phyloP scores from a whole-genome alignment of 2,113 vertebrate species.

The Bufo bufo region DNA sequence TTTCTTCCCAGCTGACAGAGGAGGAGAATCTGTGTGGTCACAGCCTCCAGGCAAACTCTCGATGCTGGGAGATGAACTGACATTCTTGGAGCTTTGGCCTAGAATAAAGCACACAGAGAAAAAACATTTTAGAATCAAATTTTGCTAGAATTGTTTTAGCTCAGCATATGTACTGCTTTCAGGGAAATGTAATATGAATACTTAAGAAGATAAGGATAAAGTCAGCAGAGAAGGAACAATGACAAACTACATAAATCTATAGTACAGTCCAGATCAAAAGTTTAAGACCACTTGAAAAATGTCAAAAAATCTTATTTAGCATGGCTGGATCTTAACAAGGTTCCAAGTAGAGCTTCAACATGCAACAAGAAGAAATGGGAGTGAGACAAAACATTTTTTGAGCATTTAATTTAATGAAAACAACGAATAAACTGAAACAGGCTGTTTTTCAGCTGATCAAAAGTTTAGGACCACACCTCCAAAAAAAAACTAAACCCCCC shows the following conservation, averaged over 20 bases:
- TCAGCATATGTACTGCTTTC: conserved; percentile 22
- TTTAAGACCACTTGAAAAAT: no score
- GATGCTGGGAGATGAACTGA: conserved; percentile 90
- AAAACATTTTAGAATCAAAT: conserved; percentile 55
- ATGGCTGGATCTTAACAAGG: no score
- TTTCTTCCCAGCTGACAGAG: conserved; percentile 87
- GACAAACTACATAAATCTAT: not conserved
- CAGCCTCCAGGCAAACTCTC: conserved; percentile 87
- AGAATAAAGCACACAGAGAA: conserved; percentile 62
- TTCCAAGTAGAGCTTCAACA: no score
- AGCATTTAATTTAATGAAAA: no score
- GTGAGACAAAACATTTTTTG: no score
- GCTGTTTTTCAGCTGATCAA: no score
- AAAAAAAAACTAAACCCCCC: no score
- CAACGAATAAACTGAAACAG: no score
- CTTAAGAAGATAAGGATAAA: not conserved
- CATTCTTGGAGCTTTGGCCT: conserved; percentile 86
- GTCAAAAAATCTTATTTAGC: no score
- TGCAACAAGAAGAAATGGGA: no score
- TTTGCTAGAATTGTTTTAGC: not conserved
- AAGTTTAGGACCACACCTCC: no score
- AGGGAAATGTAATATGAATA: conserved; percentile 1
- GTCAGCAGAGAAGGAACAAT: not conserved
- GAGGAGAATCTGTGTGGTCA: conserved; percentile 87
- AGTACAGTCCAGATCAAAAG: not conserved